phyloP scores from a whole-genome alignment of 2,888 invertebrate genomes.

The Limenitis arthemis region DNA sequence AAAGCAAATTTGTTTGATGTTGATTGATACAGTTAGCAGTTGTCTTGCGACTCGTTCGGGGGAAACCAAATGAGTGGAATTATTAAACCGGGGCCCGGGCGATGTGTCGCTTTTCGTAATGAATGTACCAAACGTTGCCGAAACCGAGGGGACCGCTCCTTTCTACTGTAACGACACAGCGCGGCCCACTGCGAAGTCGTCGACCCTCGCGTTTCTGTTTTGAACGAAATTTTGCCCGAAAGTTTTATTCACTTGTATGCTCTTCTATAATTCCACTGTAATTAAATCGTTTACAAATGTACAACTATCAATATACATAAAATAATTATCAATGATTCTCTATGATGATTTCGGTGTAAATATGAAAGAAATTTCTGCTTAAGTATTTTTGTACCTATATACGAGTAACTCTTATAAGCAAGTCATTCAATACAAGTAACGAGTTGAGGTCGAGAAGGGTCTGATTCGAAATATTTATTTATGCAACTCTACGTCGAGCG shows the following conservation, averaged over 20 bases:
- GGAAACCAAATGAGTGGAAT: constrained; percentile 68
- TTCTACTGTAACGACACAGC: constrained; percentile 31
- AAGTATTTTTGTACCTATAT: constrained; percentile 3
- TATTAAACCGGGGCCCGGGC: constrained; percentile 63
- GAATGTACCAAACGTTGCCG: constrained; percentile 46
- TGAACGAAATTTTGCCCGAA: constrained; percentile 22
- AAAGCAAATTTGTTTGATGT: constrained; percentile 58
- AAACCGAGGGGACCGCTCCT: constrained; percentile 41
- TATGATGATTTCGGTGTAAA: background rate
- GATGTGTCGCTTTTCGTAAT: constrained; percentile 69
- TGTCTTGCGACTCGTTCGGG: constrained; percentile 52
- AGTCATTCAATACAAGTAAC: constrained; percentile 19
- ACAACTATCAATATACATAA: background rate
- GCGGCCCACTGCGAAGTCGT: constrained; percentile 35
- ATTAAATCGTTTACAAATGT: constrained; percentile 12
- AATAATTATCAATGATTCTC: background rate
- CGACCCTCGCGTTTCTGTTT: constrained; percentile 42
- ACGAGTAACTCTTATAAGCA: background rate
- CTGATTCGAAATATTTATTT: constrained; percentile 55
- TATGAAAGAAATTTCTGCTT: background rate
- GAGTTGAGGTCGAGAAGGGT: constrained; percentile 33
- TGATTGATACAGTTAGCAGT: constrained; percentile 71
- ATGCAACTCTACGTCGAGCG: constrained; percentile 44
- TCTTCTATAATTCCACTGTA: constrained; percentile 16
- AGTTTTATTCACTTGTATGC: constrained; percentile 16